Base-by-base conservation (phyloP, 2,113 vertebrate genomes). In the Stictonetta naevosa region DNA sequence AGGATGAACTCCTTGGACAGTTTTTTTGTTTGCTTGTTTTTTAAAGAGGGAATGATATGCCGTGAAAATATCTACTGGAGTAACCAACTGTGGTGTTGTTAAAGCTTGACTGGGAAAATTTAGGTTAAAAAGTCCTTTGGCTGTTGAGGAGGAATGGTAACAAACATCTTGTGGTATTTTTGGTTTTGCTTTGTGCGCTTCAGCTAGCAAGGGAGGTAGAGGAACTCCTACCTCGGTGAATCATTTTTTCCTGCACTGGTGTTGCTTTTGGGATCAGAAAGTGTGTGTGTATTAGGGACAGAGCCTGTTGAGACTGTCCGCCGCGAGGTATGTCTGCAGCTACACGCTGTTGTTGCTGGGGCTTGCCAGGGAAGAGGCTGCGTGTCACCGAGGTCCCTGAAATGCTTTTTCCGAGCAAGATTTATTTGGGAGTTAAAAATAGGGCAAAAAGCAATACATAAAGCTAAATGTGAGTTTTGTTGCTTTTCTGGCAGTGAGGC, bases 1-100 rank as follows among this genome's bases (percentile, higher is more conserved):
- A 95, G 79, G 71, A 80, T 87, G 88, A 53, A 93, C 53, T 71
- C 72, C 64, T 89, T 21, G 19, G 78, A 60, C 59, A 20, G 17
- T 31, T 83, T 83, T 42, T 75, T 88, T 87, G n/a, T 91, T 91
- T 25, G 15, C 67, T 92, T 93, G 34, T 64, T 87, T 69, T 92
- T 95, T 87, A 85, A 95, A 89, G 73, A 88, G 79, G 93, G 96
- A 76, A 82, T 93, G 33, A 87, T 90, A 90, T 58, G 83, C 38
- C 90, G 44, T 83, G 58, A 73, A 96, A 93, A 92, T 82, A 67
- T 56, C 91, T 73, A 46, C 38, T 95, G 48, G 68, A 62, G 68
- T 91, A 92, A 75, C 29, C 44, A 77, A 38, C 0, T 0, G 42
- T 59, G 38, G 11, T 76, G 63, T 42, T 62, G 68, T 28, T 90